Base-by-base conservation (phyloP, 2,113 vertebrate genomes). In the Syngnathus typhle region DNA sequence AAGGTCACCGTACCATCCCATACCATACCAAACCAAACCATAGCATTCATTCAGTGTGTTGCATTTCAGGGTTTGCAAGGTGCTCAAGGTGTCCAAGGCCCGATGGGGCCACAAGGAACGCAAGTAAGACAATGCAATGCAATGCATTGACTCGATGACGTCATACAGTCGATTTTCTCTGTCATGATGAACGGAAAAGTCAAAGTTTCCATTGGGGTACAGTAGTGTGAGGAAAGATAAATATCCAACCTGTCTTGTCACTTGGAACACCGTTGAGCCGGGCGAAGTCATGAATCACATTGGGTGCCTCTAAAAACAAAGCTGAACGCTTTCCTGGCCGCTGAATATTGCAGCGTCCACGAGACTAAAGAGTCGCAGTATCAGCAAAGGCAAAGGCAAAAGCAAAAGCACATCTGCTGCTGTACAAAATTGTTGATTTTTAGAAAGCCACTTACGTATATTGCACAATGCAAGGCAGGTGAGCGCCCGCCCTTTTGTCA, bases 41-140 rank as follows among this genome's bases (percentile, higher is more conserved):
- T 47, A 21, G 19, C 38, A 41, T 65, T 16, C 12, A 37, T 36
- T 0, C 4, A 19, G 65, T 62, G 0, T 43, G 15, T 54, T 81
- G 49, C 67, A 72, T 69, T 90, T 79, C 69, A 99, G 97, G 97
- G 97, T 84, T 63, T 92, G 69, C 88, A 93, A 74, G 97, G 96
- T 85, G 85, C 86, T 12, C 91, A 93, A 83, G 97, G 97, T 0
- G 91, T 88, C 68, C 91, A 89, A 71, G 97, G 96, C 55, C 93
- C 93, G 23, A 89, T 81, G 1, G 97, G 96, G 39, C 92, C 94
- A 76, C 94, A 94, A 86, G 96, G 96, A 92, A 82, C 72, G 76
- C 91, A 97, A 95, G 97, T 99, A 92, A 82, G 75, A 47, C 21
- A 1, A 41, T 71, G 69, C 60, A 65, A 13, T 3, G 27, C 27